Evolutionary conservation across 2,113 vertebrate species (phyloP).

Genomic region (Podilymbus podiceps): DNA sequence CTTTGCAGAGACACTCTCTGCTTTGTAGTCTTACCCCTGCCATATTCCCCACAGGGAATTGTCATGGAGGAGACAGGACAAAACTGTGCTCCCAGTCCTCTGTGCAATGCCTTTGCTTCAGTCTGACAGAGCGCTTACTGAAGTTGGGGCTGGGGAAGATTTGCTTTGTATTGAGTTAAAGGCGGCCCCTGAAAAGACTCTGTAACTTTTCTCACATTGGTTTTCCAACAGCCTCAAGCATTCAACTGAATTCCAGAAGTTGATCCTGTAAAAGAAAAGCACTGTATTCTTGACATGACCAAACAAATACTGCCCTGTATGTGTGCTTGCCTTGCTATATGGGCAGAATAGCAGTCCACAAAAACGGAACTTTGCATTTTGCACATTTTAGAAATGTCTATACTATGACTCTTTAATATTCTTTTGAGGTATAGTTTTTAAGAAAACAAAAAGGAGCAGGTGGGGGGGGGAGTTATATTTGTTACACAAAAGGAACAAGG

Average conservation of each 20-base stretch:
- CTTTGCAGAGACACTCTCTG: not conserved
- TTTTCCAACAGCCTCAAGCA: not conserved
- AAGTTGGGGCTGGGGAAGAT: not conserved
- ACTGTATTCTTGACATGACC: not conserved
- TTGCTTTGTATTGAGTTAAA: not conserved
- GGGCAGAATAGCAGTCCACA: not conserved
- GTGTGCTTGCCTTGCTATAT: not conserved
- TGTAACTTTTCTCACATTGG: rapidly evolving
- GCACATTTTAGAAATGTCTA: not conserved
- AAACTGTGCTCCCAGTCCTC: not conserved
- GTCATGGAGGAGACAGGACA: not conserved
- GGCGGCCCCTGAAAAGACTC: not conserved
- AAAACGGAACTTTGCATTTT: not conserved
- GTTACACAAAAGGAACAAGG: not conserved
- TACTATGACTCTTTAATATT: not conserved
- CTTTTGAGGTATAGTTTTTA: not conserved
- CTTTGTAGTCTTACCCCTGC: not conserved
- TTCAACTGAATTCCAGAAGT: not conserved
- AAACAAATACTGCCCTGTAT: not conserved
- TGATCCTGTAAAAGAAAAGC: not conserved
- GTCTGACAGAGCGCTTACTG: not conserved
- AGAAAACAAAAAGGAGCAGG: not conserved
- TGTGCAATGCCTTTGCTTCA: no score
- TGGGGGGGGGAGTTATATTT: rapidly evolving
- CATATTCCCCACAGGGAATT: no score